These are phyloP conservation scores for Ophioninae sp. DNA, from an alignment of 2,888 invertebrate species.

Conservation along the genomic window DNA sequence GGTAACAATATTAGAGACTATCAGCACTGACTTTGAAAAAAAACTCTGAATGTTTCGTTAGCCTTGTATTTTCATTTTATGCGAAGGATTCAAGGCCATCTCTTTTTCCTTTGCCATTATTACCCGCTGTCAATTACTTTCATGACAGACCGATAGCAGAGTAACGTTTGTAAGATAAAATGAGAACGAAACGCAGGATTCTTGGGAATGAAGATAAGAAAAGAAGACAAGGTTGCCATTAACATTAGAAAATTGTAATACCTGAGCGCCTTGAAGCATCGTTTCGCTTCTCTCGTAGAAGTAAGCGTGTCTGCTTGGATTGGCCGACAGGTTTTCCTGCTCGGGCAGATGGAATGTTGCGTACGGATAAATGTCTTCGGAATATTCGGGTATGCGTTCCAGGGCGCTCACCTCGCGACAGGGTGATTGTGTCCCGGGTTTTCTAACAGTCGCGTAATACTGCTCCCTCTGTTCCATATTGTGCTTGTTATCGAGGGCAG, in stretches of 20 bases:
- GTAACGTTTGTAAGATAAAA: no score
- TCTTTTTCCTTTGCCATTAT: neutral
- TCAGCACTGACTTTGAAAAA: no score
- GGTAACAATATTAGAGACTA: no score
- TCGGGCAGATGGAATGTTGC: constrained; percentile 84
- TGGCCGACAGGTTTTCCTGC: constrained; percentile 83
- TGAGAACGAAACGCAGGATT: no score
- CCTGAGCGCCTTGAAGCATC: constrained; percentile 78
- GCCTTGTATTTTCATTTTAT: neutral
- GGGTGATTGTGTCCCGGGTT: constrained; percentile 81
- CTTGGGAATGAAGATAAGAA: neutral
- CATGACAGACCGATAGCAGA: neutral
- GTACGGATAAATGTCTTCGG: constrained; percentile 85
- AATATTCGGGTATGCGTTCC: constrained; percentile 84
- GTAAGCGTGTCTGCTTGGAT: constrained; percentile 80
- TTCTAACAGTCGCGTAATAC: constrained; percentile 82
- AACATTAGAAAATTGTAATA: constrained; percentile 56
- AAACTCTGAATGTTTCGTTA: no score
- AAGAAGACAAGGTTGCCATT: no score
- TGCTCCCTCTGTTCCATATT: constrained; percentile 82
- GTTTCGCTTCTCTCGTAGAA: constrained; percentile 79
- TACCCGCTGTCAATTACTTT: neutral
- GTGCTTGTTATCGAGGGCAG: constrained; percentile 80
- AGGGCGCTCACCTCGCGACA: constrained; percentile 80
- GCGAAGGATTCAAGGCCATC: neutral